Evolutionary conservation across 2,113 vertebrate species (phyloP), one percentile per base, ranked within the genome.

Genomic region (Gopherus evgoodei): DNA sequence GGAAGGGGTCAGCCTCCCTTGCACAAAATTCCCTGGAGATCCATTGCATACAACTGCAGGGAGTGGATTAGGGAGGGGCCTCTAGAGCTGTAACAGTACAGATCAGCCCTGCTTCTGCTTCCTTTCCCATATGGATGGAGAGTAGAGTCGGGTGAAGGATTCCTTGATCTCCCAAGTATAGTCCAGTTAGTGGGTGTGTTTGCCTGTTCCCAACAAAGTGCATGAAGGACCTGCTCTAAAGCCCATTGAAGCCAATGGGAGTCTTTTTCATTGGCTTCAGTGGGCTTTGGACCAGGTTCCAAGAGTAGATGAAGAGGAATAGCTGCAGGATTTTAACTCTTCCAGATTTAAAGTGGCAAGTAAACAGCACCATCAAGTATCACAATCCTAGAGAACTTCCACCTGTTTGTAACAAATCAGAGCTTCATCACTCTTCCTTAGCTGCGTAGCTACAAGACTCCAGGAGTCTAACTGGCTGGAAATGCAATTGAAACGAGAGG

Each of bases 41-140:
- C 50, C 56, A 4, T 24, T 31, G 21, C 0, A 1, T 5, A 42
- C 81, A 90, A 84, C 50, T 0, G 0, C 72, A 83, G 81, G 49
- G 29, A 12, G 16, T 57, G 84, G 65, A 8, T 5, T 42, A 57
- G 79, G n/a, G 24, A 83, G 7, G 54, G 80, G 17, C 29, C 78
- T 29, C 14, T 0, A 57, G 42, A 78, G 21, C 81, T 42, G 25
- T 1, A 49, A 19, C 56, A 14, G 12, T 35, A 35, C 50, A 75
- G 69, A 80, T 69, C 88, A 90, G 84, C 88, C 75, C 31, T n/a
- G n/a, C 13, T 35, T n/a, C 31, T 35, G 62, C 62, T 35, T 65
- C 31, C 31, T 65, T 65, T 65, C 14, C 31, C 62, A 62, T n/a
- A 35, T 65, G 62, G 14, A 17, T 65, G 12, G 31, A 31, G 57